A percentile compares a stretch with the other conserved stretches of the same genome.
These are phyloP conservation scores for Doryteuthis pealeii DNA, from an alignment of 1,140 invertebrate species.

Conservation along the genomic window DNA sequence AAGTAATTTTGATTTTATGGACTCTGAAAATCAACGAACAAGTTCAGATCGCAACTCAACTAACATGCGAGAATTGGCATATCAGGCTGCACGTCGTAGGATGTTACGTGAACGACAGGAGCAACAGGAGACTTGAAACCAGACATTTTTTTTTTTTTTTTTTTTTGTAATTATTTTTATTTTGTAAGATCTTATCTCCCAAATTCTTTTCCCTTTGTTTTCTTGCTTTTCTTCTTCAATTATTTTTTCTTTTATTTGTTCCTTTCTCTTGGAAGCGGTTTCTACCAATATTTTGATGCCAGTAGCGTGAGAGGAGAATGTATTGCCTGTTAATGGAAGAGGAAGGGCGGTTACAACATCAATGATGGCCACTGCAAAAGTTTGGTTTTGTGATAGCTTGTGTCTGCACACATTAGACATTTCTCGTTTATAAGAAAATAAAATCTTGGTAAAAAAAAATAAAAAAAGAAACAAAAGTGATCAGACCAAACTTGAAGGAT, in stretches of 20 bases:
- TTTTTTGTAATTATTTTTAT: not conserved
- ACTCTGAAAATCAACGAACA: not conserved
- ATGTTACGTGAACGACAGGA: not conserved
- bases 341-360: no score
- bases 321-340: no score
- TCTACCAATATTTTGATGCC: not conserved
- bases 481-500: no score
- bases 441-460: no score
- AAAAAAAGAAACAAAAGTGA: no score
- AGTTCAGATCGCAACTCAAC: not conserved
- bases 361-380: no score
- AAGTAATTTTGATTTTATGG: not conserved
- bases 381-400: no score
- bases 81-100: slow-evolving; percentile 33
- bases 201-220: not conserved
- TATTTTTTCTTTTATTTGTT: not conserved
- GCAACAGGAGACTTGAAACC: not conserved
- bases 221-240: not conserved
- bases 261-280: not conserved
- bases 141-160: not conserved
- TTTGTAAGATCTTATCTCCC: not conserved
- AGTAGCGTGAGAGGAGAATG: no score
- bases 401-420: no score
- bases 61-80: slow-evolving; percentile 26
- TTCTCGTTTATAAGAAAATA: no score